Evolutionary conservation across 2,797 vertebrate species (phyloP).

Genomic region (Aulostomus chinensis): DNA sequence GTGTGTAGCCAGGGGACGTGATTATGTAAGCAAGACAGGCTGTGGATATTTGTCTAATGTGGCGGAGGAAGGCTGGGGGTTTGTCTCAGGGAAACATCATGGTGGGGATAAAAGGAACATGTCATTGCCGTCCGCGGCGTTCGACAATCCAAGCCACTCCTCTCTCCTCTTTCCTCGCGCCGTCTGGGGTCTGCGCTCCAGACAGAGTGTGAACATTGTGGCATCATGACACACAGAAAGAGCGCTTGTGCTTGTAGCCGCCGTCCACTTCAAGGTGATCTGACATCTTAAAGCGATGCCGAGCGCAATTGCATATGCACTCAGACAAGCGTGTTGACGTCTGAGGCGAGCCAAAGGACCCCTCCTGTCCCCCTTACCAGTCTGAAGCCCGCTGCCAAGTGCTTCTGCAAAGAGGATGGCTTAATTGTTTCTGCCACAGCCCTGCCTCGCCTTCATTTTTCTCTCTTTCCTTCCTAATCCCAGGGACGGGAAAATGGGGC

Average conservation of each 20-base stretch:
- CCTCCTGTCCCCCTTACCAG: constrained; percentile 31
- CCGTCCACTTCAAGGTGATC: constrained; percentile 68
- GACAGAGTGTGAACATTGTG: constrained; percentile 43
- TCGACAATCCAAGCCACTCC: constrained; percentile 22
- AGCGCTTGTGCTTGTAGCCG: constrained; percentile 54
- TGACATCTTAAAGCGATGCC: constrained; percentile 74
- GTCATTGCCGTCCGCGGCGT: constrained; percentile 16
- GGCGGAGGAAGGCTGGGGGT: constrained; percentile 19
- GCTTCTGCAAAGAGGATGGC: constrained; percentile 66
- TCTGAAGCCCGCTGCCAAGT: constrained; percentile 66
- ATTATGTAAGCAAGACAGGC: constrained; percentile 29
- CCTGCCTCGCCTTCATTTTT: constrained; percentile 69
- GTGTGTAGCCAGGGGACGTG: no score
- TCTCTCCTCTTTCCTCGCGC: constrained; percentile 19
- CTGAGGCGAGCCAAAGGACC: constrained; percentile 44
- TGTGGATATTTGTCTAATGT: constrained; percentile 36
- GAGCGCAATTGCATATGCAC: constrained; percentile 63
- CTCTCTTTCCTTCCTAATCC: constrained; percentile 71
- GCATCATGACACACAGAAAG: constrained; percentile 49
- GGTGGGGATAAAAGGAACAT: constrained; percentile 38
- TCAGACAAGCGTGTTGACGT: constrained; percentile 67
- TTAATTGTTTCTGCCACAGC: constrained; percentile 80
- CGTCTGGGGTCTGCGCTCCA: constrained; percentile 40
- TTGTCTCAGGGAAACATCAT: constrained; percentile 18
- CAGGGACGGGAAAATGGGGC: constrained; percentile 72